Evolutionary conservation across 2,113 vertebrate species (phyloP).

Genomic region (Paracanthobrama guichenoti): DNA sequence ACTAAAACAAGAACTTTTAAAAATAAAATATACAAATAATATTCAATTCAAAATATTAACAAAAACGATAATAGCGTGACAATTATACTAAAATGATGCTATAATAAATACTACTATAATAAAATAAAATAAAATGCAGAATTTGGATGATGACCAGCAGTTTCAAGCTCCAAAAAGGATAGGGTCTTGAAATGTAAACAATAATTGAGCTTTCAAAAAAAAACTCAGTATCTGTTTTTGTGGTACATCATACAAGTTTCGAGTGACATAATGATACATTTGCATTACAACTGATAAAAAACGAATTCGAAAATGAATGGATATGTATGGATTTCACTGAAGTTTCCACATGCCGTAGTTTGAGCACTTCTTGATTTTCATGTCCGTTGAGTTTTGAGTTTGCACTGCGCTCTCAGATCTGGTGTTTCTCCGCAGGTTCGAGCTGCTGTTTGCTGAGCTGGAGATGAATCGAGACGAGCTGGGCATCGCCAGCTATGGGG

Average conservation of each 20-base stretch:
- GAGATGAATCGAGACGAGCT: slow-evolving; percentile 91
- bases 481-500: slow-evolving; percentile 94
- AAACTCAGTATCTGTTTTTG: background rate
- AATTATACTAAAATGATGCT: background rate
- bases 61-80: background rate
- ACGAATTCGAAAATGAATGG: background rate
- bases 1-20: background rate
- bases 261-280: background rate
- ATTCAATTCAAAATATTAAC: too few species aligned
- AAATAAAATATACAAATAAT: background rate
- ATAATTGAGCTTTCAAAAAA: too few species aligned
- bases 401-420: background rate
- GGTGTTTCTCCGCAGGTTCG: slow-evolving; percentile 80
- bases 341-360: too few species aligned
- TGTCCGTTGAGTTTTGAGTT: background rate
- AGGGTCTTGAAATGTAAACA: too few species aligned
- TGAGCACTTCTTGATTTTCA: background rate
- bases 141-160: too few species aligned
- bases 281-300: background rate
- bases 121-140: too few species aligned
- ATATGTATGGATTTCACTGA: background rate
- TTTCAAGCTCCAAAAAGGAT: too few species aligned
- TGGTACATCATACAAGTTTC: background rate
- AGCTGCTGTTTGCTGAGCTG: slow-evolving; percentile 90
- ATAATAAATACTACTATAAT: too few species aligned